These are phyloP conservation scores for Campaea margaritaria DNA, from an alignment of 2,888 invertebrate genomes.

Conservation along the genomic window DNA sequence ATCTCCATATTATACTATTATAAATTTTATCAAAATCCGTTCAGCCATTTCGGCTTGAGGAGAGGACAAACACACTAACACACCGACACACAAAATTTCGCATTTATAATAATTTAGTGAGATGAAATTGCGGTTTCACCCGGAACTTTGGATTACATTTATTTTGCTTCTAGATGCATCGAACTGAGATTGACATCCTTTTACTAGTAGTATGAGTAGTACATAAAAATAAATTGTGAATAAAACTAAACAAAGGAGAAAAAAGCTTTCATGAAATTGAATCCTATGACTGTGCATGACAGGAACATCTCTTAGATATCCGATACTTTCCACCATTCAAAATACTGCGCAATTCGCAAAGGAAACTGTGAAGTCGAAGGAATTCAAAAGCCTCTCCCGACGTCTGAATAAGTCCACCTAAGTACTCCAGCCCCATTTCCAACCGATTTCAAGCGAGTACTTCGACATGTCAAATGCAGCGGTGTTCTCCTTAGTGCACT, in stretches of 20 bases:
- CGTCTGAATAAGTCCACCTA: constrained; percentile 31
- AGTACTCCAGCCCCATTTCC: constrained; percentile 31
- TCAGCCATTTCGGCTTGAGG: no score
- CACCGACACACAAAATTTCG: no score
- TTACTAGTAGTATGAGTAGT: no score
- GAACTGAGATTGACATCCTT: no score
- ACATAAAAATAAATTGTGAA: background rate
- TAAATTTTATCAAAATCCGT: no score
- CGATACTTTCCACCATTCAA: constrained; percentile 16
- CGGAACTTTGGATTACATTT: background rate
- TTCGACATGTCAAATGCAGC: constrained; percentile 24
- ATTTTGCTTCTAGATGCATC: no score
- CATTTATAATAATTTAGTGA: no score
- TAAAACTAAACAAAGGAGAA: no score
- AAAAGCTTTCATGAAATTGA: constrained; percentile 11
- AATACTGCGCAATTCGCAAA: constrained; percentile 22
- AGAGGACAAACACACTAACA: no score
- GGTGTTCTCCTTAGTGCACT: constrained; percentile 21
- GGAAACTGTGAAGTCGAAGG: constrained; percentile 29
- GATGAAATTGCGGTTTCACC: no score
- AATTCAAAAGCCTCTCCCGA: constrained; percentile 33
- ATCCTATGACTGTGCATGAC: constrained; percentile 16
- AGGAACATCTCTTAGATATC: constrained; percentile 13
- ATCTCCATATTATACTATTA: no score
- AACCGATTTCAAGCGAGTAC: constrained; percentile 25